Evolutionary conservation across 2,797 vertebrate species (phyloP).

Genomic region (Strix occidentalis): DNA sequence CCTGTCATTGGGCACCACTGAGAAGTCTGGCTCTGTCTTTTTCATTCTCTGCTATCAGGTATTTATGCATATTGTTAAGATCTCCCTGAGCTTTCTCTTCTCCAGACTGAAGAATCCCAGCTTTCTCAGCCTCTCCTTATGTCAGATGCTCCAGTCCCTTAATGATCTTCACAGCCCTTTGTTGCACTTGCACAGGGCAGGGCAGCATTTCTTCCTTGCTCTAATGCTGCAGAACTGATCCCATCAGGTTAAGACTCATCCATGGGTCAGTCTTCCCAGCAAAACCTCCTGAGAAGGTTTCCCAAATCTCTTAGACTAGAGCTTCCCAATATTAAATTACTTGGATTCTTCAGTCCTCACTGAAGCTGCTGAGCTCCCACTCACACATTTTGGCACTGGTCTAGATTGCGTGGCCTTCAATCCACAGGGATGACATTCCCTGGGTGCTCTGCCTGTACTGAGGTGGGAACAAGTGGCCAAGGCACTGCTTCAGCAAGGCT

Average conservation of each 20-base stretch:
- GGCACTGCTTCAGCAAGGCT: not conserved
- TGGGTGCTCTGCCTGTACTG: not conserved
- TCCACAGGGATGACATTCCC: not conserved
- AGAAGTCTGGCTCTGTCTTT: not conserved
- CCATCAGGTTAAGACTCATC: not conserved
- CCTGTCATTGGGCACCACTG: not conserved
- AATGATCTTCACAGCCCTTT: not conserved
- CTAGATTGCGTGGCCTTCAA: not conserved
- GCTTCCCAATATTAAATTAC: not conserved
- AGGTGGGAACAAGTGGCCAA: not conserved
- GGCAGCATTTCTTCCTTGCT: not conserved
- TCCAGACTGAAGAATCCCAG: not conserved
- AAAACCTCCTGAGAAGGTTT: not conserved
- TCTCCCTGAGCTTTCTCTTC: not conserved
- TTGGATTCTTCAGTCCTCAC: not conserved
- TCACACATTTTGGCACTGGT: not conserved
- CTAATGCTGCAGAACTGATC: not conserved
- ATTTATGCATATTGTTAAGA: not conserved
- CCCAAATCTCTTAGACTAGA: not conserved
- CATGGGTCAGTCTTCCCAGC: not conserved
- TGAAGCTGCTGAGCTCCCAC: not conserved
- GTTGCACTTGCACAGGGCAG: not conserved
- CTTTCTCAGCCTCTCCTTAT: not conserved
- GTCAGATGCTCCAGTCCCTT: not conserved
- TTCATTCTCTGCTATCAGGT: not conserved